Percentiles rank a stretch among this genome's conserved stretches.
Conservation (phyloP, 2,113 vertebrate species). For the Okapia johnstoni region DNA sequence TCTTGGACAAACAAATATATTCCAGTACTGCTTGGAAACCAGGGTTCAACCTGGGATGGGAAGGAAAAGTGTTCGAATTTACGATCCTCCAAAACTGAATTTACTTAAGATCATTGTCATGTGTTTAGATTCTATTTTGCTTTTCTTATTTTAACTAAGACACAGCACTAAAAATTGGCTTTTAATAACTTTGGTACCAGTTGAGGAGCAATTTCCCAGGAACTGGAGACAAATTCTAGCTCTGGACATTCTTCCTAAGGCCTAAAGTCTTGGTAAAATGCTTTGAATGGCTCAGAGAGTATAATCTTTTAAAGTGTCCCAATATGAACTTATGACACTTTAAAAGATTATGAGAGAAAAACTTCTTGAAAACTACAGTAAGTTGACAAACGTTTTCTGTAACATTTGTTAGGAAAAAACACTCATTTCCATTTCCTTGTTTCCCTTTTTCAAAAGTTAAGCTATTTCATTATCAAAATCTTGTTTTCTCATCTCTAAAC, state of each 20-base stretch:
- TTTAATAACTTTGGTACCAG: not conserved
- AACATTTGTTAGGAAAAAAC: not conserved
- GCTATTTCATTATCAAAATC: not conserved
- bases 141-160: not conserved
- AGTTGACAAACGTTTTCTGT: not conserved
- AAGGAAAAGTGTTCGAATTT: not conserved
- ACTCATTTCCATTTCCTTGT: conserved; percentile 10
- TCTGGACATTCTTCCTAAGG: not conserved
- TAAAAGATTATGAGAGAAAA: not conserved
- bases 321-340: not conserved
- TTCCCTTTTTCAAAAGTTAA: not conserved
- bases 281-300: not conserved
- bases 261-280: not conserved
- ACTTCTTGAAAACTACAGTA: not conserved
- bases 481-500: not conserved
- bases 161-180: not conserved
- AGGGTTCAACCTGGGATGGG: not conserved
- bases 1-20: not conserved
- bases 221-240: not conserved
- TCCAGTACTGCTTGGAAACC: not conserved
- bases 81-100: not conserved
- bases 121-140: not conserved
- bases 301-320: not conserved
- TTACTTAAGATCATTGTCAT: not conserved
- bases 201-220: not conserved